phyloP scores from a whole-genome alignment of 2,113 vertebrate genomes.

The Brachyhypopomus gauderio region DNA sequence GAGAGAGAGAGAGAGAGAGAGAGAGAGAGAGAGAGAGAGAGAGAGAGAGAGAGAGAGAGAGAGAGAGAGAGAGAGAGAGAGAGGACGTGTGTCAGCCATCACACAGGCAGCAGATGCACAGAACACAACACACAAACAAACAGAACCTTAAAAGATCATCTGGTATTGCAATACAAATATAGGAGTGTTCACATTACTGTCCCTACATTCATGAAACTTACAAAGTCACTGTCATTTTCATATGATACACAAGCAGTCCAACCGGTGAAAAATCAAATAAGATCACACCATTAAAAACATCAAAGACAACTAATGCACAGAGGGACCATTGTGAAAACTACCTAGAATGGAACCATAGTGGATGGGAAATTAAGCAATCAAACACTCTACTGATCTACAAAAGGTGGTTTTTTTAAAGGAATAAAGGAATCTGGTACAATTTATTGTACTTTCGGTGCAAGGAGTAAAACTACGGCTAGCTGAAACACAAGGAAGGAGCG shows the following conservation, averaged over 20 bases:
- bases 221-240: too few species aligned
- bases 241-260: neutral
- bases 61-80: neutral
- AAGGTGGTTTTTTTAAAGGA: neutral
- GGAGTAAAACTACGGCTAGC: neutral
- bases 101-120: neutral
- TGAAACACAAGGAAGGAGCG: conserved; percentile 7
- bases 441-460: neutral
- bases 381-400: too few species aligned
- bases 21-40: neutral
- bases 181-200: neutral
- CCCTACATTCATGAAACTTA: too few species aligned
- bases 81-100: neutral
- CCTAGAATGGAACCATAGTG: too few species aligned
- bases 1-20: neutral
- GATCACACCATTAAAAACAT: too few species aligned
- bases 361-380: too few species aligned
- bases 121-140: neutral
- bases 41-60: neutral
- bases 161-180: neutral
- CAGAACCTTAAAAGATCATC: neutral
- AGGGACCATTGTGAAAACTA: too few species aligned
- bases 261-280: neutral
- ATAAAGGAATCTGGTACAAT: neutral
- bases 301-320: too few species aligned